These are phyloP conservation scores for Dipodomys spectabilis DNA, from an alignment of 2,113 vertebrate species.

Conservation along the genomic window DNA sequence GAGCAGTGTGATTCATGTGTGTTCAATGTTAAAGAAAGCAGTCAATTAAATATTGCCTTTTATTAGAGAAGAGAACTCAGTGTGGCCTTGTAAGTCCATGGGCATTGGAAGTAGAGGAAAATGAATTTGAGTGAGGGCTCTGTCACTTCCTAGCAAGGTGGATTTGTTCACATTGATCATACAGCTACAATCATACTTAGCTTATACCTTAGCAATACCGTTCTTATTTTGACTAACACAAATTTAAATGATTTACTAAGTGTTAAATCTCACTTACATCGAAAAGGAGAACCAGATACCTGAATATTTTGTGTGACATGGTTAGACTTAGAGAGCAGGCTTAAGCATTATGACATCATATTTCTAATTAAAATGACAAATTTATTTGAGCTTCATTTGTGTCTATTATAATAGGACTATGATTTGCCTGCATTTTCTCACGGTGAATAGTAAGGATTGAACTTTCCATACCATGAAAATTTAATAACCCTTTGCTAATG, in stretches of 20 bases:
- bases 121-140: neutral
- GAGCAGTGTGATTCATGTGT: too few species aligned
- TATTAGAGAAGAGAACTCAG: too few species aligned
- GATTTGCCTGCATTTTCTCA: neutral
- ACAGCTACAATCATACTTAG: neutral
- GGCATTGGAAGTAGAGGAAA: neutral
- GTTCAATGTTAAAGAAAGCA: too few species aligned
- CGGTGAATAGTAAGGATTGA: neutral
- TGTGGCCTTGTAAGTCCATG: neutral
- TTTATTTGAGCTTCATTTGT: neutral
- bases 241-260: neutral
- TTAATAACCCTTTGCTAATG: neutral
- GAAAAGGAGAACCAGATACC: neutral
- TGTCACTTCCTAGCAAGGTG: neutral
- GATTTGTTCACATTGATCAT: neutral
- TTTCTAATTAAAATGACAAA: neutral
- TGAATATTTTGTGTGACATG: conserved; percentile 8
- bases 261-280: neutral
- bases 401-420: neutral
- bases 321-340: conserved; percentile 15
- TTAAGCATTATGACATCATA: conserved; percentile 10
- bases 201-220: neutral
- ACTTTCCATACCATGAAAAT: neutral
- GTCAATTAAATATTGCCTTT: too few species aligned
- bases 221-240: neutral